Base-by-base conservation (phyloP, 2,888 invertebrate genomes). In the Portevinia maculata region DNA sequence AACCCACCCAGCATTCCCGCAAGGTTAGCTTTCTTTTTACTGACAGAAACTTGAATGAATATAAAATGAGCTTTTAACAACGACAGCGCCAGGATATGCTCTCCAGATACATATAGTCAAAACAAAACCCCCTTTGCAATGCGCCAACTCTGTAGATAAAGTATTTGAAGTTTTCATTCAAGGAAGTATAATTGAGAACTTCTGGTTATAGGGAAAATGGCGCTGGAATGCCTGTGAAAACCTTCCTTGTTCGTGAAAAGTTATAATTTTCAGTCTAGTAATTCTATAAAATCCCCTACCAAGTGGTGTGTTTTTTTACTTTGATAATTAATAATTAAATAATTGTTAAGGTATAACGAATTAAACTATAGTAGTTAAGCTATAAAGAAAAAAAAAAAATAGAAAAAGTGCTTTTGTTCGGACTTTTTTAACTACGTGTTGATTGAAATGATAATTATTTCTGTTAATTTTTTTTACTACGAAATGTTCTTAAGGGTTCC, bases 61-160 rank as follows among this genome's bases (percentile, higher is more conserved):
- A 60, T 55, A 81, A 70, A 65, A 65, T 67, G 60, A 83, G 83
- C 83, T 83, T 83, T 83, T 8, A 60, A 76, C 76, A 70, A 70
- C 70, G 52, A 64, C 46, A 64, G 64, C 60, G 30, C 41, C 62
- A 79, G 75, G 70, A 83, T 41, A 70, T 71, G 55, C 65, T 83
- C 71, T 50, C 76, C 78, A 83, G 83, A 83, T 83, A 83, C 83
- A 83, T 78, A 83, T 83, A 83, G 83, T 83, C 78, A 65, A 83
- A 81, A 70, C 65, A 70, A 62, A 71, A 53, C 34, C 9, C 28
- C 70, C 39, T 34, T 30, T 60, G 32, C 37, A 83, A 30, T 83
- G 83, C 83, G 83, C 83, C 83, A 78, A 78, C 83, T 78, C 83
- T 17, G 67, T 73, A 67, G 71, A 67, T 71, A 78, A 83, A 81